Evolutionary conservation across 2,888 invertebrate genomes (phyloP).

Genomic region (Leucophenga maculata): DNA sequence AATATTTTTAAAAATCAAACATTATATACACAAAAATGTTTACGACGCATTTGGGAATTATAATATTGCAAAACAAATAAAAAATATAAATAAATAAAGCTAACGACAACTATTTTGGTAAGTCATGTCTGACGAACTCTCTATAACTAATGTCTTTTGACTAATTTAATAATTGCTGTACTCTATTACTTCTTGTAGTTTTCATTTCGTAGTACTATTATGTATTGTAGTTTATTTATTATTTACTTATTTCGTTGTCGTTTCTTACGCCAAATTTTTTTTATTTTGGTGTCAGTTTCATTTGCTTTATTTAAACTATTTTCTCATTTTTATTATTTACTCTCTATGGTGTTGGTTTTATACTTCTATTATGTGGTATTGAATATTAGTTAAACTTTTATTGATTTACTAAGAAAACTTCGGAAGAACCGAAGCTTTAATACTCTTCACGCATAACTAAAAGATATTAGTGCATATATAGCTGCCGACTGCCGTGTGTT

Average conservation of each 20-base stretch:
- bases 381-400: background rate
- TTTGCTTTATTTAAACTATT: background rate
- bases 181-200: conserved; percentile 1
- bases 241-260: conserved; percentile 15
- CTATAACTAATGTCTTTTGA: background rate
- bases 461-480: background rate
- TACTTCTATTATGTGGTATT: too few relatives aligned
- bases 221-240: background rate
- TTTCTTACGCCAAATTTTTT: background rate
- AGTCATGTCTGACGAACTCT: conserved; percentile 74
- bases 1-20: conserved; percentile 33
- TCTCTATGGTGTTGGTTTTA: conserved; percentile 6
- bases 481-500: too few relatives aligned
- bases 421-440: too few relatives aligned
- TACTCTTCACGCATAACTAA: background rate
- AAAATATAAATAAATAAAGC: conserved; percentile 76
- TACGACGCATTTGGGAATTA: conserved; percentile 26
- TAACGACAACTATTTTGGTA: conserved; percentile 99
- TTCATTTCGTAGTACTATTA: too few relatives aligned
- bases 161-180: background rate
- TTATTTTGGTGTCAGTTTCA: background rate
- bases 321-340: background rate
- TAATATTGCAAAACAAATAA: too few relatives aligned
- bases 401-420: background rate
- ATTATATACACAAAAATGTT: conserved; percentile 30